These are phyloP conservation scores for Hyppa rectilinea DNA, from an alignment of 2,888 invertebrate genomes.

Conservation along the genomic window DNA sequence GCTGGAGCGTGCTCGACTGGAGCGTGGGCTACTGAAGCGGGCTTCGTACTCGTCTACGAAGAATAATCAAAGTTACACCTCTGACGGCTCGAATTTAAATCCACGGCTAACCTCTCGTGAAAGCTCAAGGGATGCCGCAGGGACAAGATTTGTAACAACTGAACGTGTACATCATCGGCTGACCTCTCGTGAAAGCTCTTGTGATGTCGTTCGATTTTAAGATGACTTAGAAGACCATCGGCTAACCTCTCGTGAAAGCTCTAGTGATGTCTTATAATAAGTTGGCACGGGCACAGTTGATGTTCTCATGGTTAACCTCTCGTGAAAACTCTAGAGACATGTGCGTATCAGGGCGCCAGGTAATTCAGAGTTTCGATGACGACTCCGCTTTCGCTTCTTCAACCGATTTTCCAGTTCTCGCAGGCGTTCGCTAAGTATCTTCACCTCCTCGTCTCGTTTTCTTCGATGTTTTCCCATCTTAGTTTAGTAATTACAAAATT, in stretches of 20 bases:
- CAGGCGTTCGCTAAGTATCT: background rate
- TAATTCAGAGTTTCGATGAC: background rate
- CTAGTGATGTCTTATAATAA: background rate
- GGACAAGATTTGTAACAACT: background rate
- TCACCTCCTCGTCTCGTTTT: slow-evolving; percentile 1
- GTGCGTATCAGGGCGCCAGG: background rate
- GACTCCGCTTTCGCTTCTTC: background rate
- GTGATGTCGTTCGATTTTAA: background rate
- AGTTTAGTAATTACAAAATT: background rate
- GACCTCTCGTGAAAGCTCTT: slow-evolving; percentile 12
- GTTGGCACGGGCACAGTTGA: background rate
- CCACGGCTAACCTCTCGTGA: slow-evolving; percentile 17
- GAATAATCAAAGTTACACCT: background rate
- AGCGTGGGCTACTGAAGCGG: background rate
- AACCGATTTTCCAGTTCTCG: background rate
- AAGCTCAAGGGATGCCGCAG: slow-evolving; percentile 5
- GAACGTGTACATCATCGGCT: slow-evolving; percentile 9
- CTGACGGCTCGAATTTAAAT: slow-evolving; percentile 5
- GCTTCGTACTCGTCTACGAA: slow-evolving; percentile 2
- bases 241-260: slow-evolving; percentile 18
- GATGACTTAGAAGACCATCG: background rate
- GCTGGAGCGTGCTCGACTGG: slow-evolving; percentile 3
- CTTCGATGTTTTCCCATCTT: background rate
- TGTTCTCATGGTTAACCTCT: slow-evolving; percentile 1
- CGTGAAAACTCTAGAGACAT: slow-evolving; percentile 3